Conservation (phyloP, 2,888 invertebrate species). For the Idaea biselata region DNA sequence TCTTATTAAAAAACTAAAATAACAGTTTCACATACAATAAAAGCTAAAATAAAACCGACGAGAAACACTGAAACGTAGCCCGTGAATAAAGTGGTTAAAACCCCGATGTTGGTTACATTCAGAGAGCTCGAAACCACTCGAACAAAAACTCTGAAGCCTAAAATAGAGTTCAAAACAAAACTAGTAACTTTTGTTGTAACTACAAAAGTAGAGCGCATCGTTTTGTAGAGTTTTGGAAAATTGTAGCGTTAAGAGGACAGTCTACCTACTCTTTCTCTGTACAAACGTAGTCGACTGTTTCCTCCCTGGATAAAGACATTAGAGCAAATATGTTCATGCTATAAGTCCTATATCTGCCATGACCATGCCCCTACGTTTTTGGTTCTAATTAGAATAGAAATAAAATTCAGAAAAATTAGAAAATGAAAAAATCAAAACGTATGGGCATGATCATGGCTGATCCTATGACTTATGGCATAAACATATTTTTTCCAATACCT, state of each 20-base stretch:
- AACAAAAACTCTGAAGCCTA: constrained; percentile 37
- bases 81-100: constrained; percentile 22
- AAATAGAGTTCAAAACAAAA: constrained; percentile 31
- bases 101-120: constrained; percentile 18
- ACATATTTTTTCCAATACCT: too few relatives aligned
- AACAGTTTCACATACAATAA: neutral
- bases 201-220: constrained; percentile 31
- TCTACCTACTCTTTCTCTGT: too few relatives aligned
- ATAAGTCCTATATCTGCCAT: too few relatives aligned
- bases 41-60: neutral
- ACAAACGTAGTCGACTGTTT: too few relatives aligned
- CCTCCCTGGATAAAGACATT: too few relatives aligned
- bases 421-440: too few relatives aligned
- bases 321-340: too few relatives aligned
- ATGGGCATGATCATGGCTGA: too few relatives aligned
- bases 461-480: too few relatives aligned
- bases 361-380: too few relatives aligned
- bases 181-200: neutral
- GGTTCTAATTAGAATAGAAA: too few relatives aligned
- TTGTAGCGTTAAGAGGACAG: constrained; percentile 27
- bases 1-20: neutral
- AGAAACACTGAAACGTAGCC: neutral
- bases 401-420: too few relatives aligned
- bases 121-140: constrained; percentile 26
- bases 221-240: constrained; percentile 27